These are phyloP conservation scores for Spodoptera frugiperda DNA, from an alignment of 1,140 invertebrate species.

Conservation along the genomic window DNA sequence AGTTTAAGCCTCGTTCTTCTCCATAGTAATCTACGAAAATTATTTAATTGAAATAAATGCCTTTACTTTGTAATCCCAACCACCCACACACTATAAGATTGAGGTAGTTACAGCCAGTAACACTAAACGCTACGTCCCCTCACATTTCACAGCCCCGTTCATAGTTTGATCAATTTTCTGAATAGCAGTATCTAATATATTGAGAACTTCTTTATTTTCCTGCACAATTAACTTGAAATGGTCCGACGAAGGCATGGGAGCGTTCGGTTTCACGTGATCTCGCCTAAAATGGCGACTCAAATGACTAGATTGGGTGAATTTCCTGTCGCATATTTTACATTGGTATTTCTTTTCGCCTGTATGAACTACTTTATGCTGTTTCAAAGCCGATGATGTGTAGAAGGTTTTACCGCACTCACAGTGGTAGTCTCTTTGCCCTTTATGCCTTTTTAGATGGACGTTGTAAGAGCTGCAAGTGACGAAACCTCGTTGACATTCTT, in stretches of 20 bases:
- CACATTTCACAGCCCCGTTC: conserved; percentile 64
- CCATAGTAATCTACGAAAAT: too few relatives aligned
- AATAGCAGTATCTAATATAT: conserved; percentile 50
- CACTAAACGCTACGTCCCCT: conserved; percentile 57
- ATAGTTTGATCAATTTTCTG: conserved; percentile 47
- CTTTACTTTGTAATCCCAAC: background rate
- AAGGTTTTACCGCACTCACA: conserved; percentile 82
- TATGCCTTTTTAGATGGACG: conserved; percentile 78
- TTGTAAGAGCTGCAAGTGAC: conserved; percentile 79
- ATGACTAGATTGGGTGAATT: conserved; percentile 80
- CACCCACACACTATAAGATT: background rate
- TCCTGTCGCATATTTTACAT: conserved; percentile 79
- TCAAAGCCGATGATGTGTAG: conserved; percentile 78
- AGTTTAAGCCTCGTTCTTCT: too few relatives aligned
- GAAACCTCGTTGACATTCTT: conserved; percentile 77
- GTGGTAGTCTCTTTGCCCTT: conserved; percentile 74
- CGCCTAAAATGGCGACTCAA: conserved; percentile 76
- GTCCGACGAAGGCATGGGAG: conserved; percentile 68
- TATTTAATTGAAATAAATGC: too few relatives aligned
- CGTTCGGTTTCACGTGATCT: conserved; percentile 74
- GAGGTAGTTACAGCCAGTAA: conserved; percentile 14
- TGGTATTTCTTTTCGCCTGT: conserved; percentile 79
- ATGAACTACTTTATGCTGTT: conserved; percentile 78
- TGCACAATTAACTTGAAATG: conserved; percentile 71
- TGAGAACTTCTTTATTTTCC: conserved; percentile 56